Conservation (phyloP, 2,113 vertebrate species). For the Myodes glareolus region DNA sequence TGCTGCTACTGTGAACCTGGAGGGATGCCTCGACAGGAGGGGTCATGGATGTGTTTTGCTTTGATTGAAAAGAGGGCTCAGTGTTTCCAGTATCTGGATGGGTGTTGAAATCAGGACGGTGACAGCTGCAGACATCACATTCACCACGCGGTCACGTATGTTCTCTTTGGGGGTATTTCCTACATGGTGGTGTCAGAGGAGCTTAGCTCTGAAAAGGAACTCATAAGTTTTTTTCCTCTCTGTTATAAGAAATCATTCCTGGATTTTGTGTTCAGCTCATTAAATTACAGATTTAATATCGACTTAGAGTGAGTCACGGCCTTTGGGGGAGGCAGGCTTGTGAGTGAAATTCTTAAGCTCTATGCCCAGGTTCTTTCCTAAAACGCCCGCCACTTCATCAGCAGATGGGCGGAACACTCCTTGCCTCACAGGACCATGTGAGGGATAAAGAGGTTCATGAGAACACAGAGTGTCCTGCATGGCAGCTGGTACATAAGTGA, state of each 20-base stretch:
- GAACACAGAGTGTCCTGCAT: not conserved
- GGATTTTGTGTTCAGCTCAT: not conserved
- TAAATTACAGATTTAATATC: slow-evolving; percentile 33
- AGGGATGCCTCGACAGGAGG: not conserved
- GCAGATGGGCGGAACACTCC: slow-evolving; percentile 7
- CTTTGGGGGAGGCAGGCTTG: not conserved
- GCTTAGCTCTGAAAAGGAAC: slow-evolving; percentile 32
- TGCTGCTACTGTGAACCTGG: not conserved
- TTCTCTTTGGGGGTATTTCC: not conserved
- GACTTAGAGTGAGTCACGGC: not conserved
- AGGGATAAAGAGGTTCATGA: slow-evolving; percentile 18
- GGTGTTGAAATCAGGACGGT: not conserved
- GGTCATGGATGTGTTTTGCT: not conserved
- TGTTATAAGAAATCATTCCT: not conserved
- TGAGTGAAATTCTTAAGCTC: not conserved
- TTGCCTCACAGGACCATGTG: not conserved
- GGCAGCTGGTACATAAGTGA: not conserved
- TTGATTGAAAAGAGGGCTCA: not conserved
- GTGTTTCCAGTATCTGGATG: not conserved
- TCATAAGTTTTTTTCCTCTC: not conserved
- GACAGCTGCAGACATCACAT: no score
- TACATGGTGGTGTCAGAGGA: not conserved
- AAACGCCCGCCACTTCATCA: not conserved
- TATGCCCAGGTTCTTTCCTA: not conserved
- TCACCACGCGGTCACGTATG: no score